These are phyloP conservation scores for Phoeniculus purpureus DNA, from an alignment of 2,797 vertebrate genomes.

Conservation along the genomic window DNA sequence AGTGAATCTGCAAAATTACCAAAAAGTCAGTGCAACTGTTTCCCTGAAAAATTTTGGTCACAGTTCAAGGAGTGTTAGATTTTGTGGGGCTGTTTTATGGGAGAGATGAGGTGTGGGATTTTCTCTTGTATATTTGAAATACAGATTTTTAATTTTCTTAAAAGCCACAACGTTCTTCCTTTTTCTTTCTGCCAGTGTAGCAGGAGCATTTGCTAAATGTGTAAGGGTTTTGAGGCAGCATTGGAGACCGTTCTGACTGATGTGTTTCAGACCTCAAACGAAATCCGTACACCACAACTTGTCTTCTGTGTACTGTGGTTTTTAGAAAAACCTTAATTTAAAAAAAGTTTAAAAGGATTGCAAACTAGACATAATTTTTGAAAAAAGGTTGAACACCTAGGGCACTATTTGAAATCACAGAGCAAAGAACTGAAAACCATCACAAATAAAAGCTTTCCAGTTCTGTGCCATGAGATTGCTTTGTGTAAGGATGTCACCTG, in stretches of 20 bases:
- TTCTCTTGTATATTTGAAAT: not conserved
- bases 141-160: not conserved
- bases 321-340: not conserved
- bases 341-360: not conserved
- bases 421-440: not conserved
- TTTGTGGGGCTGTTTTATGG: not conserved
- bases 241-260: not conserved
- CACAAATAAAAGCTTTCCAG: not conserved
- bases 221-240: not conserved
- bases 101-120: too few relatives aligned
- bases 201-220: not conserved
- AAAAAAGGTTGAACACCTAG: not conserved
- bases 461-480: not conserved
- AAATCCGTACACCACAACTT: not conserved
- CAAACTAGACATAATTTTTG: not conserved
- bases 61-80: not conserved
- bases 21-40: not conserved
- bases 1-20: not conserved
- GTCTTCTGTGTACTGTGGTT: not conserved
- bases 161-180: not conserved
- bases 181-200: not conserved
- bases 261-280: not conserved
- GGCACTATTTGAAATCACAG: not conserved
- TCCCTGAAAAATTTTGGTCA: not conserved
- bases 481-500: not conserved